Evolutionary conservation across 2,888 invertebrate genomes (phyloP), one percentile per base, ranked within the genome.

Genomic region (Steinernema hermaphroditum): DNA sequence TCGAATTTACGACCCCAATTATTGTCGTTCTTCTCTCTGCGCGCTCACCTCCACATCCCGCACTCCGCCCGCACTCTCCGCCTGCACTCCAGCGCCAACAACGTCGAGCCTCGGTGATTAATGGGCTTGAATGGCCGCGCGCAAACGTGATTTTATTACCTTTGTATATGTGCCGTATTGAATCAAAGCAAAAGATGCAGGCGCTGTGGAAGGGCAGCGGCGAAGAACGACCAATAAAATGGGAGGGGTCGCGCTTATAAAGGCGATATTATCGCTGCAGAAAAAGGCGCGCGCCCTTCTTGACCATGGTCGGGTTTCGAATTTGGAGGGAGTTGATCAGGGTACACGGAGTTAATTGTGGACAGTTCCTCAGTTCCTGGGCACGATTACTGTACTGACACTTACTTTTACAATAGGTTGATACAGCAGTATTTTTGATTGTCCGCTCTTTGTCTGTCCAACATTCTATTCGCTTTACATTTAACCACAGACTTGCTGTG

Each of bases 101-200:
- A 27, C 54, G 27, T 54, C 54, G 54, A 54, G n/a, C 54, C 54
- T 54, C 27, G 54, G 54, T 54, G 54, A 54, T 54, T 54, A 54
- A 54, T 54, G 54, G 54, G 54, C 54, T 54, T 54, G 54, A 54
- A 54, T 54, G 54, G 54, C 54, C 54, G 54, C 27, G 54, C 54
- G 54, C 54, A 54, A 54, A 54, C 54, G 54, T 54, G 54, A 54
- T 54, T 54, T 54, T 54, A 54, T 54, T 54, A 54, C 54, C 54
- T 54, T 54, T 54, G 54, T 54, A 54, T 54, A 24, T 54, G 54
- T 54, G 54, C 54, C 54, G 54, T 54, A 27, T 54, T 54, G 54
- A 54, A 54, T 54, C 54, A 54, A 54, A 54, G 54, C 54, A 46
- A 46, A 46, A 46, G n/a, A 19, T 46, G n/a, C n/a, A 46, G 46